phyloP scores from a whole-genome alignment of 1,140 invertebrate species.

The Zaprionus ghesquierei region DNA sequence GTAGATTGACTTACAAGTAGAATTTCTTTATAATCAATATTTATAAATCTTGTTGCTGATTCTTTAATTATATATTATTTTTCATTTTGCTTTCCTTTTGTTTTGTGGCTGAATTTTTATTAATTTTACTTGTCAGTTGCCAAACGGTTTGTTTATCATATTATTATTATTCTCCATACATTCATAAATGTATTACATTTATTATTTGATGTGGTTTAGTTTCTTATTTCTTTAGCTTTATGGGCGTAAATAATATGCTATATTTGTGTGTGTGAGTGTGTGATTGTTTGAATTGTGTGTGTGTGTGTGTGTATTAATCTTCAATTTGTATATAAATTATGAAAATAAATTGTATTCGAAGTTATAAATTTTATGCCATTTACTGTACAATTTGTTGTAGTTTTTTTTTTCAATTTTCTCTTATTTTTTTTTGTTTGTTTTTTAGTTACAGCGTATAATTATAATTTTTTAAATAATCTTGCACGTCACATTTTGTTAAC shows the following conservation, averaged over 20 bases:
- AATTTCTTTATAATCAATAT: constrained; percentile 69
- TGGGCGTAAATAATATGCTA: constrained; percentile 69
- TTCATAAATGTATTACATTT: constrained; percentile 58
- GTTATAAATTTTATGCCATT: constrained; percentile 63
- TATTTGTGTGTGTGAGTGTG: constrained; percentile 34
- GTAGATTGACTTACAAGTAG: constrained; percentile 73
- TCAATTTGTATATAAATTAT: constrained; percentile 70
- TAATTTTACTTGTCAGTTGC: constrained; percentile 45
- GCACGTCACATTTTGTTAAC: constrained; percentile 68
- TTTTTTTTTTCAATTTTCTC: constrained; percentile 5
- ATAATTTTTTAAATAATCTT: constrained; percentile 59
- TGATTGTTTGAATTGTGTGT: constrained; percentile 19
- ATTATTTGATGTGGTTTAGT: constrained; percentile 52
- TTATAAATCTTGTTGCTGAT: constrained; percentile 57
- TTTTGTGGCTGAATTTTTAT: constrained; percentile 39
- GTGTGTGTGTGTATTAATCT: constrained; percentile 49
- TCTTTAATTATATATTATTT: constrained; percentile 29
- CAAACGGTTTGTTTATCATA: constrained; percentile 35
- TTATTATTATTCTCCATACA: constrained; percentile 50
- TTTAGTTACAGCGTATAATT: constrained; percentile 54
- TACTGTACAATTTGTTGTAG: constrained; percentile 64
- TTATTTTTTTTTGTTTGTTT: not conserved
- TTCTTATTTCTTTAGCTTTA: constrained; percentile 54
- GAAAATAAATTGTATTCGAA: constrained; percentile 79
- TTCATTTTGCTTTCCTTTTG: constrained; percentile 1